Conservation (phyloP, 2,113 vertebrate species). For the Silurus asotus region DNA sequence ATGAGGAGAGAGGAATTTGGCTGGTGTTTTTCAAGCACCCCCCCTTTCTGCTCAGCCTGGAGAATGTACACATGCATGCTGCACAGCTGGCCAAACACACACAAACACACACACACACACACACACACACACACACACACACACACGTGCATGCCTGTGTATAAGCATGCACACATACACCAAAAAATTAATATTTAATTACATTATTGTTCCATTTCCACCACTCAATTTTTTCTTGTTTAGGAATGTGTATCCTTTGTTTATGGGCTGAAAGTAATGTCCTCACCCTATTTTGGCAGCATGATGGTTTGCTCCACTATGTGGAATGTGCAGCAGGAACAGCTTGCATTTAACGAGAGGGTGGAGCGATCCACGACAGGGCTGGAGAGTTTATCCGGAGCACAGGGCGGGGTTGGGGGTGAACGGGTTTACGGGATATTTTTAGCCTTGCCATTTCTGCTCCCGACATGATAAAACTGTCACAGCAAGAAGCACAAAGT, state of each 20-base stretch:
- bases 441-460: conserved; percentile 66
- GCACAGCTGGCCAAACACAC: conserved; percentile 60
- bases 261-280: neutral
- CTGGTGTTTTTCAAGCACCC: conserved; percentile 47
- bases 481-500: conserved; percentile 27
- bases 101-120: conserved; percentile 52
- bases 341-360: conserved; percentile 66
- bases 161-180: conserved; percentile 33
- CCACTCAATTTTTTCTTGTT: neutral
- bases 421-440: conserved; percentile 68
- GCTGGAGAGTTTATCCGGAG: conserved; percentile 54
- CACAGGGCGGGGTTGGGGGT: conserved; percentile 56
- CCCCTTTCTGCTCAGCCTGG: conserved; percentile 46
- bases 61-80: conserved; percentile 52
- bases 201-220: neutral
- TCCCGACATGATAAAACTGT: conserved; percentile 49
- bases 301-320: conserved; percentile 63
- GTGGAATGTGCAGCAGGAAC: conserved; percentile 69
- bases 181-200: conserved; percentile 3
- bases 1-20: conserved; percentile 58
- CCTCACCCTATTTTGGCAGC: conserved; percentile 53
- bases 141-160: neutral
- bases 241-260: neutral
- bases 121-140: conserved; percentile 34
- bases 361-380: conserved; percentile 58